Base-by-base conservation (phyloP, 2,797 vertebrate species). In the Chromis chromis region DNA sequence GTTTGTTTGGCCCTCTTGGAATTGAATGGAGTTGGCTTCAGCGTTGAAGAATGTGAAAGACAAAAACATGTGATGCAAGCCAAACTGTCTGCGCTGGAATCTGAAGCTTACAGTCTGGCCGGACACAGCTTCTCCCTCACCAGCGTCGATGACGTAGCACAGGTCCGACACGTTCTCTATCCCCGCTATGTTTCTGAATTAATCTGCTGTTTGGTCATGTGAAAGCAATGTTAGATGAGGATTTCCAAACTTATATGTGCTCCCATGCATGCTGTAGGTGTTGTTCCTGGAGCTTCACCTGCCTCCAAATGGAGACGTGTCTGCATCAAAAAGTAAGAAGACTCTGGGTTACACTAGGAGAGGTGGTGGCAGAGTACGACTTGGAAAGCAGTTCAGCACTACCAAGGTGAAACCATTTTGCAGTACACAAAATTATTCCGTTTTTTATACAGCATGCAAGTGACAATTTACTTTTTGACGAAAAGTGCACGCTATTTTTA, bases 41-140 rank as follows among this genome's bases (percentile, higher is more conserved):
- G 98, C 58, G 90, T 92, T 0, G 62, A 91, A 8, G 97, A 97
- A 31, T 97, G 96, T 3, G 97, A 99, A 84, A 92, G 94, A 21
- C 98, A 99, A 88, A 99, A 98, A 65, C 95, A 96, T 4, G 91
- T 98, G 66, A 96, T 99, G 97, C 96, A 98, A 80, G 97, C 97
- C 78, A 98, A 98, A 75, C 94, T 99, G 55, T 88, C 91, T 0
- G 91, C 94, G 46, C 93, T 98, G 63, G 98, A 99, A 88, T 92
- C 83, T 10, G 94, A 94, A 82, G 97, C 96, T 0, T 99, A 99
- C 86, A 93, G 94, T 59, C 89, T 99, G 70, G 97, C 95, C 0
- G 97, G 98, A 24, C 97, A 96, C 93, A 94, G 94, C 88, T 99
- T 99, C 94, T 99, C 97, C 63, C 94, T 99, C 86, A 98, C 97